Conservation (phyloP, 2,797 vertebrate species). For the Hapalemur alaotrensis region DNA sequence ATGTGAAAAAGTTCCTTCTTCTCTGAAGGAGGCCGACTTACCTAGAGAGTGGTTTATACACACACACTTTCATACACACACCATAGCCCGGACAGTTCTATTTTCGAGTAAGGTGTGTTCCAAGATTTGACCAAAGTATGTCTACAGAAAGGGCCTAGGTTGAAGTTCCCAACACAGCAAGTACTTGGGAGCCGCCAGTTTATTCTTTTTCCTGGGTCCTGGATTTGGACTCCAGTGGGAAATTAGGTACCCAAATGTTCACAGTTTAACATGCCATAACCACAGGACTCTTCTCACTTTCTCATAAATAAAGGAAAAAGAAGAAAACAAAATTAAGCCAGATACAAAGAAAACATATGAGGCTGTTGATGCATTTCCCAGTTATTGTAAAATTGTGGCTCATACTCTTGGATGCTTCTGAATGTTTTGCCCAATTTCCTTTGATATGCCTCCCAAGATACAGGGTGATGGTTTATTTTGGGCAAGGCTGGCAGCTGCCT, state of each 20-base stretch:
- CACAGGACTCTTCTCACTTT: neutral
- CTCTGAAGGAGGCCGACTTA: neutral
- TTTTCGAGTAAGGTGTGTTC: neutral
- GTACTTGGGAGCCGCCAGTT: neutral
- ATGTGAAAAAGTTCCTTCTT: neutral
- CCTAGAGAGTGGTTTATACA: neutral
- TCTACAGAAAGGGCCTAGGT: neutral
- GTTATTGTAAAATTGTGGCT: slow-evolving; percentile 17
- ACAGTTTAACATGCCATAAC: neutral
- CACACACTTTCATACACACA: neutral
- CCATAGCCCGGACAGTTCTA: too few relatives aligned
- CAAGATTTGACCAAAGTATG: neutral
- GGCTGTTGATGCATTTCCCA: neutral
- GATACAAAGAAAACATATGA: neutral
- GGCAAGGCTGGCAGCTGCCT: slow-evolving; percentile 56
- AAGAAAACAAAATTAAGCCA: slow-evolving; percentile 9
- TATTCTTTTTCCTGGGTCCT: neutral
- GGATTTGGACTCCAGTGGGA: neutral
- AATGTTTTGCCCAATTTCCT: slow-evolving; percentile 42
- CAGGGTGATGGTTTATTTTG: slow-evolving; percentile 53
- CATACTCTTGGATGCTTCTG: neutral
- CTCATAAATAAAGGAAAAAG: neutral
- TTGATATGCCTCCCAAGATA: neutral
- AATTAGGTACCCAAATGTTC: neutral
- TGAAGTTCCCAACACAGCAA: neutral